A percentile compares a stretch with the other conserved stretches of the same genome.
Conservation (phyloP, 2,888 invertebrate species). For the Drosophila lutescens region DNA sequence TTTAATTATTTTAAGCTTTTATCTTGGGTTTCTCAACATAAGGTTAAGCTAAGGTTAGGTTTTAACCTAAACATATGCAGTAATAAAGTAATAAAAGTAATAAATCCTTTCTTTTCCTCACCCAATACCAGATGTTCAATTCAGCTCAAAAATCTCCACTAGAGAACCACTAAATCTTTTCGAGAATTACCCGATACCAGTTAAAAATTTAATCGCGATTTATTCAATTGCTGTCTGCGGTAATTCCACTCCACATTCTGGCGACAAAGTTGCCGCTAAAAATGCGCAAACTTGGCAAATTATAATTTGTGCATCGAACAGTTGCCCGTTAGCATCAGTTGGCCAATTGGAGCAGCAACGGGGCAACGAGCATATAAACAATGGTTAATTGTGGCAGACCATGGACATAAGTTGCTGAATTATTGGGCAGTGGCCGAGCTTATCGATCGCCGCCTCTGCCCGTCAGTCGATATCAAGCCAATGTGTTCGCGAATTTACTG, state of each 20-base stretch:
- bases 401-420: conserved; percentile 22
- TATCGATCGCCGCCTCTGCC: conserved; percentile 11
- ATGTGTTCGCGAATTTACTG: conserved; percentile 40
- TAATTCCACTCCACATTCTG: conserved; percentile 1
- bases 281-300: conserved; percentile 3
- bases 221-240: conserved; percentile 2
- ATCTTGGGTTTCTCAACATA: not conserved
- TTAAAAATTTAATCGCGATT: conserved; percentile 12
- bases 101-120: not conserved
- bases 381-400: conserved; percentile 33
- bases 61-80: not conserved
- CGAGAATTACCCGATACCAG: conserved; percentile 3
- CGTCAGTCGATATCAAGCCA: conserved; percentile 8
- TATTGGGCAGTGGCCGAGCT: conserved; percentile 14
- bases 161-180: conserved; percentile 12
- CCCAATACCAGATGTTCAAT: not conserved
- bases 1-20: too few species aligned
- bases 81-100: too few species aligned
- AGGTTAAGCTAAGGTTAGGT: not conserved
- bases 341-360: conserved; percentile 35
- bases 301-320: conserved; percentile 18
- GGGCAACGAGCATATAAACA: conserved; percentile 28
- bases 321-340: conserved; percentile 16
- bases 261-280: conserved; percentile 32
- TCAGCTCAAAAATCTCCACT: not conserved